Base-by-base conservation (phyloP, 2,797 vertebrate genomes). In the Sebastiscus albofasciatus region DNA sequence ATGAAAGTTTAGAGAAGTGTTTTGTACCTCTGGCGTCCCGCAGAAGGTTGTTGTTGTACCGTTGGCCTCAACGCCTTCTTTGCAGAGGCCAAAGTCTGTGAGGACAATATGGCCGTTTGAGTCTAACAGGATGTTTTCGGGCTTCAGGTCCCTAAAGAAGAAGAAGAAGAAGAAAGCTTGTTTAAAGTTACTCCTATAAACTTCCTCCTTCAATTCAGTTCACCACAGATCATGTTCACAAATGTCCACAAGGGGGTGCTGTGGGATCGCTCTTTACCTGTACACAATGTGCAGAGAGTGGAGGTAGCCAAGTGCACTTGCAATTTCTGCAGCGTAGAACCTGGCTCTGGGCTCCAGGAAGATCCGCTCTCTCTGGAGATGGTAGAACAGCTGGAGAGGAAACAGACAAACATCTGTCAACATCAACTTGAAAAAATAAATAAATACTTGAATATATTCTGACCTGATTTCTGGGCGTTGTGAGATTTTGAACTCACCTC, bases 41-140 rank as follows among this genome's bases (percentile, higher is more conserved):
- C 98, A 99, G 95, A 99, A 99, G 5, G 98, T 99, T 36, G 97
- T 97, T 0, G 98, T 99, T 0, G 98, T 99, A 34, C 96, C 96
- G 0, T 97, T 97, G 81, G 96, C 93, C 68, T 99, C 98, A 4
- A 99, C 95, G 55, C 98, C 98, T 91, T 99, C 98, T 90, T 99
- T 99, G 95, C 98, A 99, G 73, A 99, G 97, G 65, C 98, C 98
- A 31, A 99, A 99, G 92, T 99, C 98, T 31, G 98, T 99, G 75
- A 99, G 95, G 80, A 99, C 97, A 39, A 99, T 99, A 85, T 99
- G 98, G 4, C 98, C 98, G 88, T 98, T 96, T 1, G 97, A 99
- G 91, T 99, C 98, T 0, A 99, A 91, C 80, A 99, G 93, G 93
- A 99, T 99, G 92, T 99, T 99, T 93, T 99, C 98, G 0, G 98